A percentile compares a stretch with the other conserved stretches of the same genome.
Conservation (phyloP, 2,797 vertebrate genomes). For the Lutjanus campechanus region DNA sequence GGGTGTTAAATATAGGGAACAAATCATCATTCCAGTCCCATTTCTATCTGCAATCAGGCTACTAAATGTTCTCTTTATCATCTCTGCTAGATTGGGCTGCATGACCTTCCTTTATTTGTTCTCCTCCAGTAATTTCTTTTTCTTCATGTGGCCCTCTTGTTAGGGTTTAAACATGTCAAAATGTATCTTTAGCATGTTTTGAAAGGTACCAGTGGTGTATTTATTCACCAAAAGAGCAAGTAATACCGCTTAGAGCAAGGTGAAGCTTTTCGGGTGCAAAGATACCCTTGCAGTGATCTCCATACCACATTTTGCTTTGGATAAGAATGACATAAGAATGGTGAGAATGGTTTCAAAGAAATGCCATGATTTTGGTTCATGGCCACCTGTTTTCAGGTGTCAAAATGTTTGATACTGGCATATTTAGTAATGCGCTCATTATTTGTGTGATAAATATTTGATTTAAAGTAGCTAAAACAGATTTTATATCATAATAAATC, state of each 20-base stretch:
- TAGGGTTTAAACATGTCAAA: conserved; percentile 5
- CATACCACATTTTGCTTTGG: conserved; percentile 5
- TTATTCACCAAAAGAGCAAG: background rate
- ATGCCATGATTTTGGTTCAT: background rate
- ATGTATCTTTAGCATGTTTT: conserved; percentile 13
- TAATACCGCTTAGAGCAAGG: background rate
- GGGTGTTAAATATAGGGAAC: conserved; percentile 75
- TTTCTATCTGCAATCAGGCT: conserved; percentile 63
- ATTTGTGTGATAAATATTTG: background rate
- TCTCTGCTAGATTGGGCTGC: conserved; percentile 34
- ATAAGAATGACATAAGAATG: background rate
- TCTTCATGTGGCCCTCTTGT: conserved; percentile 11
- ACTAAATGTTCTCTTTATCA: conserved; percentile 55
- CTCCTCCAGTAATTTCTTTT: conserved; percentile 14
- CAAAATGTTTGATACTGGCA: background rate
- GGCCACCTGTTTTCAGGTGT: background rate
- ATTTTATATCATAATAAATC: background rate
- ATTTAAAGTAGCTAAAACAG: background rate
- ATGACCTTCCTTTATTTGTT: conserved; percentile 54
- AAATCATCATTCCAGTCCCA: conserved; percentile 66
- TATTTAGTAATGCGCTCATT: background rate
- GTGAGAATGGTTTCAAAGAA: background rate
- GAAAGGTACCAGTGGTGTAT: background rate
- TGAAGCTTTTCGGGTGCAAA: background rate
- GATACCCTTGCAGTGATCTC: background rate